Evolutionary conservation across 2,113 vertebrate genomes (phyloP).

Genomic region (Deroptyus accipitrinus): DNA sequence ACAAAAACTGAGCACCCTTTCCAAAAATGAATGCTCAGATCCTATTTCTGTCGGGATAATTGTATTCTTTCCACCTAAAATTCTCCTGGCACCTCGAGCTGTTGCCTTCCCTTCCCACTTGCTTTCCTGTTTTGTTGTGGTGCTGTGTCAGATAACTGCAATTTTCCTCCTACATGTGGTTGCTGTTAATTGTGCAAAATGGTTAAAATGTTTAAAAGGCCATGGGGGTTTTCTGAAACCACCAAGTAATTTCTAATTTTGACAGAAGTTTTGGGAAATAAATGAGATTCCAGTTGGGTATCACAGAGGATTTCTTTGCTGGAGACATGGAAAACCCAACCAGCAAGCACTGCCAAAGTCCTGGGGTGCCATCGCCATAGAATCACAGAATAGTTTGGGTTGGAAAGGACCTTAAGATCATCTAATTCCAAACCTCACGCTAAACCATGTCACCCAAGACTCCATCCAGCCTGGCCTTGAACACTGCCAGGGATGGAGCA

Average conservation of each 20-base stretch:
- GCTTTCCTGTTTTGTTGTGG: background rate
- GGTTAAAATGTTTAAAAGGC: background rate
- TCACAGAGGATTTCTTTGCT: background rate
- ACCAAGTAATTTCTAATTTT: background rate
- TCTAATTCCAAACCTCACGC: background rate
- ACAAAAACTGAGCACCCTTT: background rate
- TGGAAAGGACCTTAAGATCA: background rate
- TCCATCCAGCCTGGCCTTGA: background rate
- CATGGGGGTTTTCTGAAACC: background rate
- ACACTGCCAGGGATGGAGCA: background rate
- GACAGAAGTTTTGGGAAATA: background rate
- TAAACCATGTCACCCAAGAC: background rate
- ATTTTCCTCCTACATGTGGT: rapidly evolving
- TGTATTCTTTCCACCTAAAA: background rate
- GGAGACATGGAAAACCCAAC: background rate
- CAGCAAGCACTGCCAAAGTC: rapidly evolving
- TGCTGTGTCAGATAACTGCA: background rate
- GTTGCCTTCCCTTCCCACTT: background rate
- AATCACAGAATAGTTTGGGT: background rate
- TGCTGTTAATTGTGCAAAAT: background rate
- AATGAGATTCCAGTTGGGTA: background rate
- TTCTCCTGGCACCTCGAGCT: background rate
- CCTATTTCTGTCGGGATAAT: conserved; percentile 23
- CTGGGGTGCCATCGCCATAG: background rate
- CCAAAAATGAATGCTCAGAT: background rate